Percentiles rank a stretch among this genome's conserved stretches.
phyloP scores from a whole-genome alignment of 2,797 vertebrate species.

The Cynodonichthys magdalenae region DNA sequence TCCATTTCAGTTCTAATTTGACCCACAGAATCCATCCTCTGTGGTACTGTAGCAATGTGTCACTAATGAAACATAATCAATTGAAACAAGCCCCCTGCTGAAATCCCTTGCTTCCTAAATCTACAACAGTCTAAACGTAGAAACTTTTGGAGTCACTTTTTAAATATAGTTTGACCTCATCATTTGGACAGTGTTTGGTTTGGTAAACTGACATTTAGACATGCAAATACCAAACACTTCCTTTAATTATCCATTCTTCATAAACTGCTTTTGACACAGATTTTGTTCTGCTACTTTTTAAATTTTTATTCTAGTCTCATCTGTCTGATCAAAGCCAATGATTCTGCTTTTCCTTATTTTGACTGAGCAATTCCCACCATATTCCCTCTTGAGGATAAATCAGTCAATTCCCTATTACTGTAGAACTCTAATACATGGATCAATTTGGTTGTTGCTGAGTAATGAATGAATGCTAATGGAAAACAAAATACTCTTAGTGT shows the following conservation, averaged over 20 bases:
- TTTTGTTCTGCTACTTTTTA: conserved; percentile 41
- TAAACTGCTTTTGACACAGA: conserved; percentile 55
- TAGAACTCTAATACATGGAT: conserved; percentile 74
- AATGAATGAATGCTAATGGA: conserved; percentile 73
- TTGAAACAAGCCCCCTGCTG: conserved; percentile 50
- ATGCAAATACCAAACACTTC: neutral
- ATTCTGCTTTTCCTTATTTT: conserved; percentile 61
- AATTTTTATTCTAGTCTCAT: conserved; percentile 59
- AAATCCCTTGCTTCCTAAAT: conserved; percentile 45
- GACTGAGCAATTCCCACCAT: conserved; percentile 52
- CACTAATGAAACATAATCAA: conserved; percentile 72
- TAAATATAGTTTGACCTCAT: neutral
- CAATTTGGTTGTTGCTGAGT: conserved; percentile 79
- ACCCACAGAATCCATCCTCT: conserved; percentile 37
- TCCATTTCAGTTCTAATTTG: conserved; percentile 57
- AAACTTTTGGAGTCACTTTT: neutral
- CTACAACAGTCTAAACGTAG: conserved; percentile 15
- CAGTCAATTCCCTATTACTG: conserved; percentile 82
- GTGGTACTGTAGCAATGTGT: conserved; percentile 41
- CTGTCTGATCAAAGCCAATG: conserved; percentile 51
- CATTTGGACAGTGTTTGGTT: neutral
- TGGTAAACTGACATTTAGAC: neutral
- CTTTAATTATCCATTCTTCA: conserved; percentile 40
- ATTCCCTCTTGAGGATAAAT: conserved; percentile 64
- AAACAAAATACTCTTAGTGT: conserved; percentile 38